These are phyloP conservation scores for Cryptops parisi DNA, from an alignment of 2,888 invertebrate species.

Conservation along the genomic window DNA sequence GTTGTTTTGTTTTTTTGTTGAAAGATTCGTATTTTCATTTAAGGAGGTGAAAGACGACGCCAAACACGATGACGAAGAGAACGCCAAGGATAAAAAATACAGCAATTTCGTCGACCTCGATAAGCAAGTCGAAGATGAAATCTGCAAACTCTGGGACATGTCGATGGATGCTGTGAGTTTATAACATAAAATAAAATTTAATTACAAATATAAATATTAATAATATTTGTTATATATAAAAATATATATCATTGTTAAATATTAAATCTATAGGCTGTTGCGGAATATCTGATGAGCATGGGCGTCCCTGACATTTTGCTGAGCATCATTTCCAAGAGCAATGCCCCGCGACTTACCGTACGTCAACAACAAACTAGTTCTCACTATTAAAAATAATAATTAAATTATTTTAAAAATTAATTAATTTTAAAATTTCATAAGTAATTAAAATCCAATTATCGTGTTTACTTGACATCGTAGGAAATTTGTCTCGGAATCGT, in stretches of 20 bases:
- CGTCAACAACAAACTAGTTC: neutral
- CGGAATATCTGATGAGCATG: neutral
- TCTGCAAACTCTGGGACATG: constrained; percentile 13
- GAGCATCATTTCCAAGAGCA: constrained; percentile 4
- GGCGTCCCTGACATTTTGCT: neutral
- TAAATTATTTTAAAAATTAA: neutral
- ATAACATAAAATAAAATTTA: neutral
- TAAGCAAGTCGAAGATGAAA: constrained; percentile 3
- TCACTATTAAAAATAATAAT: neutral
- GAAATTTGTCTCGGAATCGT: constrained; percentile 12
- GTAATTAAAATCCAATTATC: too few relatives aligned
- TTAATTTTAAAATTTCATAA: constrained; percentile 7
- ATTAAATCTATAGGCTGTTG: constrained; percentile 4
- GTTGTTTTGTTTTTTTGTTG: too few relatives aligned
- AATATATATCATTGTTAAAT: too few relatives aligned
- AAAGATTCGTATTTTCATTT: too few relatives aligned
- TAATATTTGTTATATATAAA: neutral
- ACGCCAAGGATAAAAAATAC: too few relatives aligned
- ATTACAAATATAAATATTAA: neutral
- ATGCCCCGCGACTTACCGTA: constrained; percentile 6
- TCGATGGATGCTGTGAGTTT: constrained; percentile 5
- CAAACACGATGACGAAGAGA: too few relatives aligned
- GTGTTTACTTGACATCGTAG: too few relatives aligned
- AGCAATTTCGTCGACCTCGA: constrained; percentile 4
- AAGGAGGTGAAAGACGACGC: too few relatives aligned